Evolutionary conservation across 2,888 invertebrate genomes (phyloP), one percentile per base, ranked within the genome.

Genomic region (Cremastinae sp.): DNA sequence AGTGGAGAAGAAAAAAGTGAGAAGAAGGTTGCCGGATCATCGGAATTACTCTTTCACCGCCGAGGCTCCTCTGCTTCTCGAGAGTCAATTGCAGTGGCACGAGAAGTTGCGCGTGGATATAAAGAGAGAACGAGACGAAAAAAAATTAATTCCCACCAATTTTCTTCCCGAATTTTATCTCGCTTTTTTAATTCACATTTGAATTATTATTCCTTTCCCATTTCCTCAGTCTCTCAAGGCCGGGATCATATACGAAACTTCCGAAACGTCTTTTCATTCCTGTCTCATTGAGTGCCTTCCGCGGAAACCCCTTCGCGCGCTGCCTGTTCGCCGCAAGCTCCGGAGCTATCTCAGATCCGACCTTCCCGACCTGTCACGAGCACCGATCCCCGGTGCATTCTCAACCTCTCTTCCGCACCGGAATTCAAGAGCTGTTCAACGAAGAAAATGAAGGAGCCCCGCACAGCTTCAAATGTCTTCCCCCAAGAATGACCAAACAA

Each of bases 21-120:
- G n/a, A 28, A 28, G 28, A 28, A 28, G 28, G 66, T 71, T 74
- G 49, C 54, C 18, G 54, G 36, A 36, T 38, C 38, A 47, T 10
- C 61, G 54, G 59, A 76, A 76, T 79, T 76, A 76, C 59, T 18
- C 53, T 34, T 59, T 49, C 18, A 64, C 58, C 62, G 28, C 69
- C 51, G 47, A 22, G 65, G 53, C 49, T 59, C 69, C 28, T 28
- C 28, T n/a, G n/a, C n/a, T 47, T 18, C 43, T 34, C 34, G 36
- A 66, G 56, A 56, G 49, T 45, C 56, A 38, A 18, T 53, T 58
- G 41, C 20, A 65, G 58, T 58, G n/a, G 22, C 28, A 16, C n/a
- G 45, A 49, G 65, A 34, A 56, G 43, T 28, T 12, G 28, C 5
- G n/a, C n/a, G n/a, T n/a, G n/a, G 28, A 28, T 28, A 28, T n/a